phyloP scores from a whole-genome alignment of 35 echinoderm and acorn worm genomes.

The Apostichopus californicus region DNA sequence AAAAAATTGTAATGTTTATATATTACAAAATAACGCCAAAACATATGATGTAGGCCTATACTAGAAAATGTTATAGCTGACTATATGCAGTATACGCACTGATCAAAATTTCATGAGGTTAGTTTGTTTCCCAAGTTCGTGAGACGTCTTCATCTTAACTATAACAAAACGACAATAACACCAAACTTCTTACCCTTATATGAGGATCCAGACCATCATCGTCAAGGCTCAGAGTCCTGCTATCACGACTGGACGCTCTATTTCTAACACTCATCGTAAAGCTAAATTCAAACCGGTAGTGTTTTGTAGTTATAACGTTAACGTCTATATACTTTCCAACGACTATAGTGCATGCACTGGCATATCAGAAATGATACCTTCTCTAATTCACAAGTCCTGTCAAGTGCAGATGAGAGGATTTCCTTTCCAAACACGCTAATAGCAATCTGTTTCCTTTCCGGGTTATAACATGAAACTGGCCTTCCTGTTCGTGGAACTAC shows the following conservation, averaged over 20 bases:
- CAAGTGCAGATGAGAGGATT: background rate
- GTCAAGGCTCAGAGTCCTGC: background rate
- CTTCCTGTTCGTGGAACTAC: conserved; percentile 16
- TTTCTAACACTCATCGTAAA: background rate
- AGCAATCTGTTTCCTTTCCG: background rate
- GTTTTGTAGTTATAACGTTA: background rate
- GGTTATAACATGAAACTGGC: background rate
- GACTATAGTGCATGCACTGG: background rate
- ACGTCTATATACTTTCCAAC: background rate
- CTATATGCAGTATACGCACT: no score
- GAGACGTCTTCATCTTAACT: no score
- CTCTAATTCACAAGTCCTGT: background rate
- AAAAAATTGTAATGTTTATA: no score
- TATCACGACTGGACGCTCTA: background rate
- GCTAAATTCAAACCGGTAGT: no score
- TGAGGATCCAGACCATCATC: conserved; percentile 11
- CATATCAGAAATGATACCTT: background rate
- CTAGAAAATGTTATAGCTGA: no score
- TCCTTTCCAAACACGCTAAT: background rate
- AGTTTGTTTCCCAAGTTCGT: no score
- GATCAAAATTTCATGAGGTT: no score
- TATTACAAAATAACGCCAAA: no score
- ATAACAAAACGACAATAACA: no score
- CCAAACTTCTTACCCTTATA: background rate
- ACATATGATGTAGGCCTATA: no score